Evolutionary conservation across 2,797 vertebrate species (phyloP).

Genomic region (Pseudochirops cupreus): DNA sequence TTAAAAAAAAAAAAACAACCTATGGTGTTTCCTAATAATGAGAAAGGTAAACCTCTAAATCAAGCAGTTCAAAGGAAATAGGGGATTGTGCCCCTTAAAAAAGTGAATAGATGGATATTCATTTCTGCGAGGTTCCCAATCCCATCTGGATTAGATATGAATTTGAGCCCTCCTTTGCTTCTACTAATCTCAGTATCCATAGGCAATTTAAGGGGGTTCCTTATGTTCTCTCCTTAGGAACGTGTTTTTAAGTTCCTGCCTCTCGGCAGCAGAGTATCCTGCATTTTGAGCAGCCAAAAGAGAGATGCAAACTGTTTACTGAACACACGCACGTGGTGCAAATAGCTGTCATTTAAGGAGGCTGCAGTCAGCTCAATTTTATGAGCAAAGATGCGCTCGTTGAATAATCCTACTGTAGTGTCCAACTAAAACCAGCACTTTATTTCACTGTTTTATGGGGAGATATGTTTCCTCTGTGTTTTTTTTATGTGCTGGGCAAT

Average conservation of each 20-base stretch:
- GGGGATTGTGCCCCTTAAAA: slow-evolving; percentile 61
- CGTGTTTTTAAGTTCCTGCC: slow-evolving; percentile 67
- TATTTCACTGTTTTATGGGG: slow-evolving; percentile 73
- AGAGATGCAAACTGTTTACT: slow-evolving; percentile 72
- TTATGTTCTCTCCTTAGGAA: slow-evolving; percentile 76
- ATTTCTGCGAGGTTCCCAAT: slow-evolving; percentile 43
- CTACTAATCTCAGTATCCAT: slow-evolving; percentile 73
- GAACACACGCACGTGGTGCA: slow-evolving; percentile 73
- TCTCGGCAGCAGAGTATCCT: slow-evolving; percentile 56
- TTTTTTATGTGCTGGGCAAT: slow-evolving; percentile 47
- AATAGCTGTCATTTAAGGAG: slow-evolving; percentile 76
- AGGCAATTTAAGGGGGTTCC: slow-evolving; percentile 75
- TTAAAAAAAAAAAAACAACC: slow-evolving; percentile 19
- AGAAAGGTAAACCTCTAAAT: slow-evolving; percentile 76
- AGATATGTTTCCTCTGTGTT: slow-evolving; percentile 75
- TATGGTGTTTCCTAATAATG: slow-evolving; percentile 72
- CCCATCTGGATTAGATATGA: slow-evolving; percentile 80
- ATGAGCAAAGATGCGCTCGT: slow-evolving; percentile 71
- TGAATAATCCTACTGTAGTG: slow-evolving; percentile 57
- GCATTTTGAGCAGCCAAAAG: slow-evolving; percentile 75
- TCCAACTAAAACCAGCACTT: slow-evolving; percentile 76
- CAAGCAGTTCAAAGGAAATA: slow-evolving; percentile 80
- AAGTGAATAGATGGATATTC: background rate
- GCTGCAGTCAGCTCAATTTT: slow-evolving; percentile 67
- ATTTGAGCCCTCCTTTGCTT: slow-evolving; percentile 71